Base-by-base conservation (phyloP, 2,797 vertebrate species). In the Acanthis flammea region DNA sequence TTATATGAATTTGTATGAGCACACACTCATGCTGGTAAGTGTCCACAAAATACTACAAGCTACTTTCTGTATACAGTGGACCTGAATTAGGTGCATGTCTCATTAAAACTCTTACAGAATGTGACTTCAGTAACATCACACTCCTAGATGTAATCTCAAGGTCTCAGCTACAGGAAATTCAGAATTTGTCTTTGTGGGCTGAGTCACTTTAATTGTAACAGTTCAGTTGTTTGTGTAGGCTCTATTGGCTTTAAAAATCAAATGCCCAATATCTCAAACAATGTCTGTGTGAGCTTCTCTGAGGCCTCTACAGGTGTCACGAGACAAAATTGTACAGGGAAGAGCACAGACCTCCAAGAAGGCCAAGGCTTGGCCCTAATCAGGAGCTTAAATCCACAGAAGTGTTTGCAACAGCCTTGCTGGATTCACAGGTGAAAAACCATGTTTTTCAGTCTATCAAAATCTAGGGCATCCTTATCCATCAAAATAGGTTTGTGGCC, bases 401-500 rank as follows among this genome's bases (percentile, higher is more conserved):
- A 51, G 10, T 2, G 5, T 71, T 88, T 73, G 21, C 39, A 61
- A 5, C 10, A 50, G 19, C 30, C 23, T 84, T 65, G 14, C 14
- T 80, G 73, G 37, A 54, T 72, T 68, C 9, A 6, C 23, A 37
- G 28, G 8, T 85, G 58, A 79, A 72, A 63, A 39, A 8, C 2
- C 12, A 3, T 7, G 18, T 28, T 63, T 63, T 78, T 5, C 27
- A 45, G 7, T 53, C 22, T 51, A 0, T 47, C 14, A 67, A n/a
- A 57, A 44, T 23, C 16, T 18, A 22, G 10, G 22, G 14, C 8
- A 22, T 50, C 19, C 19, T 48, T 48, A 16, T 50, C 17, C 62
- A 0, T 50, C 2, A 5, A 42, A 73, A 62, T 14, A 14, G 6
- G 19, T 2, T 65, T 55, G 54, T 53, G 27, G n/a, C 19, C 35